Conservation (phyloP, 1,140 invertebrate genomes). For the Ganaspis sp. region DNA sequence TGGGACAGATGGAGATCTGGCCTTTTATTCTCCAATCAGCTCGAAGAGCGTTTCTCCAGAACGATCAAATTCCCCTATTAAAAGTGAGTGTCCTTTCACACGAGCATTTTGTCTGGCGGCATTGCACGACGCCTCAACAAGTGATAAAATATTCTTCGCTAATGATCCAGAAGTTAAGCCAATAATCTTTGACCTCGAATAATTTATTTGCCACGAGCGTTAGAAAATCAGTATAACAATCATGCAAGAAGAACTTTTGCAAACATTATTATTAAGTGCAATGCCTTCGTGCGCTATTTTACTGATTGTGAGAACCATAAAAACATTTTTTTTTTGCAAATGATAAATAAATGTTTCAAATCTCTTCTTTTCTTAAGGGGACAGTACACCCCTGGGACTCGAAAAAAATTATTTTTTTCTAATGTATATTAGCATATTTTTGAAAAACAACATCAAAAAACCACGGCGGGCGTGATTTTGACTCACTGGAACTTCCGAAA, state of each 20-base stretch:
- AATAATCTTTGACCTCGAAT: constrained; percentile 27
- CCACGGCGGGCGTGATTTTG: too few relatives aligned
- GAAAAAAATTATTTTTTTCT: too few relatives aligned
- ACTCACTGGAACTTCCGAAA: too few relatives aligned
- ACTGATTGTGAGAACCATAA: constrained; percentile 31
- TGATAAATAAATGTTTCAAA: too few relatives aligned
- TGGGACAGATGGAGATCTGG: constrained; percentile 58
- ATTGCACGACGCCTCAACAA: constrained; percentile 29
- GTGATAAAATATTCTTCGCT: constrained; percentile 19
- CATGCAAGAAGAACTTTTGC: too few relatives aligned
- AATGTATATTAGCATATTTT: too few relatives aligned
- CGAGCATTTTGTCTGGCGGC: constrained; percentile 38
- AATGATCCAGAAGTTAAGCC: constrained; percentile 26
- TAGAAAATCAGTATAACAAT: constrained; percentile 18
- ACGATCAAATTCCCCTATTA: constrained; percentile 45
- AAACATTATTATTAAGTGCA: constrained; percentile 29
- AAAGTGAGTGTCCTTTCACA: constrained; percentile 62
- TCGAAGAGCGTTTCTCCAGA: constrained; percentile 65
- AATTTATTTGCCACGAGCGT: background rate
- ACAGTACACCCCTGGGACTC: too few relatives aligned
- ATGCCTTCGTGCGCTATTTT: constrained; percentile 23
- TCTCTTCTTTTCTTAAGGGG: too few relatives aligned
- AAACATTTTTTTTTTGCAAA: constrained; percentile 5
- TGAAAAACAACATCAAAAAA: too few relatives aligned
- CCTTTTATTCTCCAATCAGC: constrained; percentile 68